Evolutionary conservation across 53 echinoderm and acorn worm species (phyloP).

Genomic region (Antedon mediterranea): DNA sequence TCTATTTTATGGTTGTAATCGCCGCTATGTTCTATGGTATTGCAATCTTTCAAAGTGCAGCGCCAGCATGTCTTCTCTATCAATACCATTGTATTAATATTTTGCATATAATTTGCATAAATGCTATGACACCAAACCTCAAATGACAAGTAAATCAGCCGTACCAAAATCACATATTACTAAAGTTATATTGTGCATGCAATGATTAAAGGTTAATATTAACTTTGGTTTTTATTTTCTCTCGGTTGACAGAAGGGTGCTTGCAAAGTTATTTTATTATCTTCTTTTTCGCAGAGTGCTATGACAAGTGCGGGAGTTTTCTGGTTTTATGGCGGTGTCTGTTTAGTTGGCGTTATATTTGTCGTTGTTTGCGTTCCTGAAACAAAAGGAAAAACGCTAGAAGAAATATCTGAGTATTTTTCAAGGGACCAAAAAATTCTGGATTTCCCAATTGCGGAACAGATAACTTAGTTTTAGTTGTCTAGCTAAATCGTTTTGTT

Average conservation of each 20-base stretch:
- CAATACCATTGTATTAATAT: slow-evolving; percentile 59
- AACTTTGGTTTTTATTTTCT: too few relatives aligned
- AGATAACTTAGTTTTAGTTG: too few relatives aligned
- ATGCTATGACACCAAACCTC: too few relatives aligned
- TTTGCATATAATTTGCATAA: slow-evolving; percentile 54
- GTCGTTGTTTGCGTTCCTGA: slow-evolving; percentile 31
- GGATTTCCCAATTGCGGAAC: background rate
- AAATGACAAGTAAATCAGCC: too few relatives aligned
- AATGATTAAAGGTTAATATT: too few relatives aligned
- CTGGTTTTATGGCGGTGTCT: slow-evolving; percentile 33
- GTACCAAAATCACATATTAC: too few relatives aligned
- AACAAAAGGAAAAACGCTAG: slow-evolving; percentile 37
- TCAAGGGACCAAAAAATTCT: background rate
- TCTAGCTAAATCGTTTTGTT: too few relatives aligned
- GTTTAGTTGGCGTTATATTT: slow-evolving; percentile 30
- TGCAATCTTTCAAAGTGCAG: slow-evolving; percentile 57
- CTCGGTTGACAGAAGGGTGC: too few relatives aligned
- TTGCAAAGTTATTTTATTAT: background rate
- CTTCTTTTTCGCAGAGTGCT: background rate
- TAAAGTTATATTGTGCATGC: too few relatives aligned
- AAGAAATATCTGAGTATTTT: slow-evolving; percentile 16
- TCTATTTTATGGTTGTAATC: too few relatives aligned
- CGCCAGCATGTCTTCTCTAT: slow-evolving; percentile 41
- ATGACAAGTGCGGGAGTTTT: slow-evolving; percentile 20
- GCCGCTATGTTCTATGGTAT: slow-evolving; percentile 94